Conservation (phyloP, 2,888 invertebrate species). For the Aproaerema taeniolella region DNA sequence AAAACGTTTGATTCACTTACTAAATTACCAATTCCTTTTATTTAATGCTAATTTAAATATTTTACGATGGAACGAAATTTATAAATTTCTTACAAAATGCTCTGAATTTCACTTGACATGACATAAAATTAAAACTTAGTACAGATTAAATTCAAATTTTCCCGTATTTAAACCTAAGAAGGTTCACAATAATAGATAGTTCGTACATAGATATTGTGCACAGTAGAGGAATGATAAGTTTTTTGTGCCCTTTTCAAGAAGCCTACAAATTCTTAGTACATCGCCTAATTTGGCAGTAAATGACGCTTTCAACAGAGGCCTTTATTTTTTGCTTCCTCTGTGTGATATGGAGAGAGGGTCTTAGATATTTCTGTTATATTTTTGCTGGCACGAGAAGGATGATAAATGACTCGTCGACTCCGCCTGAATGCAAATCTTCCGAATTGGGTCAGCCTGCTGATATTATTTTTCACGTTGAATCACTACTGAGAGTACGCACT, state of each 20-base stretch:
- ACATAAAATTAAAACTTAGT: too few relatives aligned
- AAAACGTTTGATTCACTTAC: conserved; percentile 39
- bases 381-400: conserved; percentile 57
- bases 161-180: too few relatives aligned
- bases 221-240: too few relatives aligned
- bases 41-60: conserved; percentile 35
- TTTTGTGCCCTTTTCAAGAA: not conserved
- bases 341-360: not conserved
- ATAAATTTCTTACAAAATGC: conserved; percentile 13
- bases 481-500: conserved; percentile 46
- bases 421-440: conserved; percentile 69
- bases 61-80: conserved; percentile 20
- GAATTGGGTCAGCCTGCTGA: conserved; percentile 64
- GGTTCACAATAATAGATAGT: too few relatives aligned
- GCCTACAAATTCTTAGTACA: not conserved
- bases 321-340: not conserved
- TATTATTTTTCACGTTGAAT: conserved; percentile 63
- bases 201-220: too few relatives aligned
- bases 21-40: conserved; percentile 36
- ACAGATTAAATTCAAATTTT: too few relatives aligned
- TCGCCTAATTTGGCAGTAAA: conserved; percentile 1
- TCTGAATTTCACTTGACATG: conserved; percentile 9
- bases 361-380: conserved; percentile 27
- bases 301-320: not conserved
- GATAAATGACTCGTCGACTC: conserved; percentile 58